phyloP scores from a whole-genome alignment of 64 coral and sea anemone species.

The Montipora cactus region DNA sequence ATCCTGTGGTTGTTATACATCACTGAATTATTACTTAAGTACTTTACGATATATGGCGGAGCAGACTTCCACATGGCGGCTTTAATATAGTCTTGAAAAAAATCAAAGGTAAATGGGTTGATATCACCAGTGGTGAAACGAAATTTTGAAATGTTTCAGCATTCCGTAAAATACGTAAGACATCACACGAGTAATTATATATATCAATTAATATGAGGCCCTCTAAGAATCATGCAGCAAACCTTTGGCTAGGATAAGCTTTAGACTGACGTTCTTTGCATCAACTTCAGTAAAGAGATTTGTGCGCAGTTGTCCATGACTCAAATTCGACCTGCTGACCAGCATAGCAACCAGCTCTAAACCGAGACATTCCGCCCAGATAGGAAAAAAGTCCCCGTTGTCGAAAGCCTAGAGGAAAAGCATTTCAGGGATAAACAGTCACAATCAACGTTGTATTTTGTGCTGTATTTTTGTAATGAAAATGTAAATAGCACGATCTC shows the following conservation, averaged over 20 bases:
- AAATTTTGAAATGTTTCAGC: no score
- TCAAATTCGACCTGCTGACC: constrained; percentile 36
- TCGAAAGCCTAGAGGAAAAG: constrained; percentile 62
- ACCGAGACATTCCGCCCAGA: constrained; percentile 82
- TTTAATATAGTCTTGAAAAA: constrained; percentile 28
- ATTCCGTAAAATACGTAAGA: no score
- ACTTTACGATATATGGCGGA: constrained; percentile 18
- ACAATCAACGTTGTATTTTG: background rate
- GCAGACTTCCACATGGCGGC: constrained; percentile 26
- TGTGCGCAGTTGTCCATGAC: constrained; percentile 46
- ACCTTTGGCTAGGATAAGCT: constrained; percentile 40
- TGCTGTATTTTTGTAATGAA: no score
- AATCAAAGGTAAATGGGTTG: no score
- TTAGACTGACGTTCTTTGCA: constrained; percentile 41
- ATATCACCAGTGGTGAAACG: background rate
- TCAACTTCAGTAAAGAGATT: constrained; percentile 41
- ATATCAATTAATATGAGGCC: no score
- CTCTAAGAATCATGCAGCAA: background rate
- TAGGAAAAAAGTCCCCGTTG: constrained; percentile 73
- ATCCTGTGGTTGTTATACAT: constrained; percentile 54
- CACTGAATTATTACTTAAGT: constrained; percentile 1
- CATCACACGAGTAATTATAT: no score
- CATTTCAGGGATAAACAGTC: background rate
- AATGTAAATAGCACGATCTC: no score
- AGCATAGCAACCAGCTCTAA: constrained; percentile 71